Evolutionary conservation across 2,888 invertebrate genomes (phyloP).

Genomic region (Zonitis immaculata): DNA sequence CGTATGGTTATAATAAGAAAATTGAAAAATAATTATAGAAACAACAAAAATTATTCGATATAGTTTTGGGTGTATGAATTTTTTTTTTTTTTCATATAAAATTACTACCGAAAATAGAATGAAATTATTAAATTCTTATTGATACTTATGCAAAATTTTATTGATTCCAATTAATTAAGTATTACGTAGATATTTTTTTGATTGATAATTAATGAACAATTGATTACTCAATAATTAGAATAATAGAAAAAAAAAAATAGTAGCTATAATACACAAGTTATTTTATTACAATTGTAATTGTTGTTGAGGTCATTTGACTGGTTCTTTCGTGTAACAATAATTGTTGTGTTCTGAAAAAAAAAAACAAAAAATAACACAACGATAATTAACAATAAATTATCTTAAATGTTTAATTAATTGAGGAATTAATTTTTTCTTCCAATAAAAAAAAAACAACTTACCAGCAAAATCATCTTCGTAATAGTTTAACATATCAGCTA

Average conservation of each 20-base stretch:
- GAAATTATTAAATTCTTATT: too few relatives aligned
- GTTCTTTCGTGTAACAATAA: constrained; percentile 53
- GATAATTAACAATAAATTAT: background rate
- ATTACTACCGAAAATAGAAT: too few relatives aligned
- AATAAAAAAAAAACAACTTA: too few relatives aligned
- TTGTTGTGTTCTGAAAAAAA: constrained; percentile 55
- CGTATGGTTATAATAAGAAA: constrained; percentile 68
- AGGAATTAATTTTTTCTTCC: too few relatives aligned
- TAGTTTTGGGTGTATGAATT: background rate
- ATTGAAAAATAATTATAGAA: constrained; percentile 33
- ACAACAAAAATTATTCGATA: constrained; percentile 5
- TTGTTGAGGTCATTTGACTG: constrained; percentile 20
- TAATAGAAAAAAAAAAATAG: background rate
- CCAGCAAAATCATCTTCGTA: constrained; percentile 66
- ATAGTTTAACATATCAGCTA: constrained; percentile 62
- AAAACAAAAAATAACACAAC: constrained; percentile 8
- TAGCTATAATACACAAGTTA: background rate
- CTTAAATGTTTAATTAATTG: too few relatives aligned
- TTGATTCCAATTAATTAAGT: too few relatives aligned
- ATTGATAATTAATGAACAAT: too few relatives aligned
- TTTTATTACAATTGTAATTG: background rate
- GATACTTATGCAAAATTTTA: too few relatives aligned
- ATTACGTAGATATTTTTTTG: too few relatives aligned
- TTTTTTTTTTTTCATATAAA: too few relatives aligned
- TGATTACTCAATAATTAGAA: too few relatives aligned